Evolutionary conservation across 2,888 invertebrate genomes (phyloP).

Genomic region (Cephus pulcher): DNA sequence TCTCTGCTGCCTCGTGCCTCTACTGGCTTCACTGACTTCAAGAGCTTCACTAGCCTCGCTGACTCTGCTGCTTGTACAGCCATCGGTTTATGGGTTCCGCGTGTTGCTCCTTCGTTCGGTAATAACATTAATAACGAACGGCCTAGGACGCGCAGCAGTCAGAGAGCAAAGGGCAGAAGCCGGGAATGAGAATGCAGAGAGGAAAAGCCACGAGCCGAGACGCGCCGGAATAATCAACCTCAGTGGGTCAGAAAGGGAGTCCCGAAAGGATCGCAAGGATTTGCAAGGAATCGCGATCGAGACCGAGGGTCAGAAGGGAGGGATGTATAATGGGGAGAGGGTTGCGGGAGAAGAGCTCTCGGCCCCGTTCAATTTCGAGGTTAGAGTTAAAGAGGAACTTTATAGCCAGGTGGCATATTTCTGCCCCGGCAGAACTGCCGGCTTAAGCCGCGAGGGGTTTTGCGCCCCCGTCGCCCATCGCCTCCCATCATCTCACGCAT

Average conservation of each 20-base stretch:
- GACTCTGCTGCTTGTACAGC: background rate
- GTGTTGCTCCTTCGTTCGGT: conserved; percentile 27
- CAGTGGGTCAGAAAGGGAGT: too few species aligned
- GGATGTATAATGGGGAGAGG: background rate
- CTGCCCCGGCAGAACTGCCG: conserved; percentile 51
- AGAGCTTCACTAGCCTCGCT: too few species aligned
- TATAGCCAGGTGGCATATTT: conserved; percentile 55
- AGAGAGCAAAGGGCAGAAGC: background rate
- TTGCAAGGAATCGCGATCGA: too few species aligned
- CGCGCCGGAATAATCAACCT: too few species aligned
- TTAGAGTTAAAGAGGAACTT: conserved; percentile 53
- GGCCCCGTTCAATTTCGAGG: conserved; percentile 54
- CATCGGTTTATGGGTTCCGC: conserved; percentile 45
- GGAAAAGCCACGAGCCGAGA: background rate
- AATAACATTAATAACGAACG: too few species aligned
- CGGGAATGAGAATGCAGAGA: conserved; percentile 1
- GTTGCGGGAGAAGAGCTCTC: too few species aligned
- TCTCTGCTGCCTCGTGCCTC: too few species aligned
- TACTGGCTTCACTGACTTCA: too few species aligned
- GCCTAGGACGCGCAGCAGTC: conserved; percentile 6
- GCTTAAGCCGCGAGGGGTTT: conserved; percentile 51
- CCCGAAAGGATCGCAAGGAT: too few species aligned
- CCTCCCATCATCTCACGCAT: conserved; percentile 51
- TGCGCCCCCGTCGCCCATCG: conserved; percentile 34
- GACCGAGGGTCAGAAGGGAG: too few species aligned